These are phyloP conservation scores for Lepus timidus DNA, from an alignment of 2,113 vertebrate species.

Conservation along the genomic window DNA sequence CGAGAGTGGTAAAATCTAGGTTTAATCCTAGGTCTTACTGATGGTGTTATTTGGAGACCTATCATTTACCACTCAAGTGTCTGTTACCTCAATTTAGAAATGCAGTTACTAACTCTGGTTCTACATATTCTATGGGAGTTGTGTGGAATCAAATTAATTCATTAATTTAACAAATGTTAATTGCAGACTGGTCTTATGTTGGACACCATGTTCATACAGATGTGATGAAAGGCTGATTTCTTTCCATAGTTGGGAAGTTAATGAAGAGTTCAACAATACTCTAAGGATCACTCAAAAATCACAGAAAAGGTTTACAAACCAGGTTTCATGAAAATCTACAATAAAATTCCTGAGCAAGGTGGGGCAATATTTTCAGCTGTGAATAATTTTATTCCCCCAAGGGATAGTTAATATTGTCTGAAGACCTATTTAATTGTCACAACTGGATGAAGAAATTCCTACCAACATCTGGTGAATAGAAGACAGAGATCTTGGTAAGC, in stretches of 20 bases:
- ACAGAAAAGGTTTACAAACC: neutral
- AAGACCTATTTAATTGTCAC: neutral
- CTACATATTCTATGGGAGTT: neutral
- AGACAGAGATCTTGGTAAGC: neutral
- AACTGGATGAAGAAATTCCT: neutral
- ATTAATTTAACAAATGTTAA: slow-evolving; percentile 16
- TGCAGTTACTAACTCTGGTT: neutral
- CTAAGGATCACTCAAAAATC: neutral
- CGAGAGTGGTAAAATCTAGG: neutral
- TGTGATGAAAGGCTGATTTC: neutral
- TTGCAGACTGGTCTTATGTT: neutral
- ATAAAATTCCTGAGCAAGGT: neutral
- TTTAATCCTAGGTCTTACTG: neutral
- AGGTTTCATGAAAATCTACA: neutral
- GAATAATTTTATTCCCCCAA: neutral
- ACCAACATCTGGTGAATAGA: neutral
- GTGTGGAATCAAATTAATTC: neutral
- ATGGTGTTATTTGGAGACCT: neutral
- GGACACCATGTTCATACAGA: neutral
- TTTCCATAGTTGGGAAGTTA: neutral
- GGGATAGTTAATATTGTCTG: neutral
- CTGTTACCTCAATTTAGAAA: neutral
- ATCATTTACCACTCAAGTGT: neutral
- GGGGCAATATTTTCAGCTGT: neutral
- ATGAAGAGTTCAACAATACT: neutral